These are phyloP conservation scores for Erebia ligea DNA, from an alignment of 2,888 invertebrate genomes.

Conservation along the genomic window DNA sequence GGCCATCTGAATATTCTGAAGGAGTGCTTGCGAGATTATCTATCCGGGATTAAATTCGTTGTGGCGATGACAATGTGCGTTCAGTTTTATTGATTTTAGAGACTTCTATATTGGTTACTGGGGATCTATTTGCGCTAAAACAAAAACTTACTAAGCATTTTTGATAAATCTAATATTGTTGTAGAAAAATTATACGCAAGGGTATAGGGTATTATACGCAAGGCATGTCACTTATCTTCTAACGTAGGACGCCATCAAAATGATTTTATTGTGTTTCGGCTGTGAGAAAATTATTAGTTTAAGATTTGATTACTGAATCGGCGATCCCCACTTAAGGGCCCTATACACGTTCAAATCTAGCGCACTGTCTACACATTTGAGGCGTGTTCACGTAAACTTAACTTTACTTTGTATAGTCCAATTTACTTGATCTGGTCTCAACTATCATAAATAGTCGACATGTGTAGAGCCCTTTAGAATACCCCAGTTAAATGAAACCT, in stretches of 20 bases:
- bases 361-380: not conserved
- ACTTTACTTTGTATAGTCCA: no score
- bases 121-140: conserved; percentile 18
- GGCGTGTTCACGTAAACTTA: not conserved
- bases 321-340: not conserved
- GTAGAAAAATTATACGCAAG: no score
- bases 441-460: not conserved
- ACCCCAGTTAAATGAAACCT: conserved; percentile 52
- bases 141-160: conserved; percentile 4
- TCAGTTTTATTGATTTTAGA: not conserved
- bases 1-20: no score
- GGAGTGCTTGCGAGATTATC: no score
- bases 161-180: conserved; percentile 16
- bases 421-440: not conserved
- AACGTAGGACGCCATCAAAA: conserved; percentile 54
- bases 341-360: not conserved
- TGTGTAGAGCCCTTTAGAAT: conserved; percentile 9
- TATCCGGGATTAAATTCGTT: no score
- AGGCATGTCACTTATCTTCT: conserved; percentile 20
- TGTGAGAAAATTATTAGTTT: conserved; percentile 73
- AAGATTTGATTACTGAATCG: conserved; percentile 41
- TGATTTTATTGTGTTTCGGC: conserved; percentile 69
- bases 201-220: conserved; percentile 16
- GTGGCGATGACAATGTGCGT: no score
- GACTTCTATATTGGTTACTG: not conserved